These are phyloP conservation scores for Lepidurus packardi DNA, from an alignment of 1,140 invertebrate species.

Conservation along the genomic window DNA sequence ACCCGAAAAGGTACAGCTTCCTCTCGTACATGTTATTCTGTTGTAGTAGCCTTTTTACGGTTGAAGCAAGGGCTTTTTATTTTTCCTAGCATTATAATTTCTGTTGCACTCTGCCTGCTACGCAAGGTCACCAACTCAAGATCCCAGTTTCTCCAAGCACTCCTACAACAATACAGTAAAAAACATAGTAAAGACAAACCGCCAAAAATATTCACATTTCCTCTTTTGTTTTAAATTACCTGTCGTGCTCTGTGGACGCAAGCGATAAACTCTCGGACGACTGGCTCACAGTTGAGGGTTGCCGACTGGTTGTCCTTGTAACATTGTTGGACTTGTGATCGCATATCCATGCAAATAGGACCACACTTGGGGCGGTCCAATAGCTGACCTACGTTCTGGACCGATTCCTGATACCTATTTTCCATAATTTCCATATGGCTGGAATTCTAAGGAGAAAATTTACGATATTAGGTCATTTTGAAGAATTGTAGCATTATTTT, in stretches of 20 bases:
- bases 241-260: slow-evolving; percentile 29
- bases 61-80: slow-evolving; percentile 18
- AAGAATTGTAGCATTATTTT: background rate
- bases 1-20: background rate
- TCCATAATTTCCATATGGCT: slow-evolving; percentile 26
- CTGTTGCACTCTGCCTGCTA: background rate
- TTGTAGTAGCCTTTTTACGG: slow-evolving; percentile 15
- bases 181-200: background rate
- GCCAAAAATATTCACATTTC: background rate
- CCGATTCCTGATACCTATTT: slow-evolving; percentile 27
- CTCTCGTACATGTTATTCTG: background rate
- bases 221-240: slow-evolving; percentile 26
- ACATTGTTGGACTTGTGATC: slow-evolving; percentile 28
- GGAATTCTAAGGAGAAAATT: background rate
- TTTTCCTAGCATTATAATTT: slow-evolving; percentile 16
- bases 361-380: slow-evolving; percentile 26
- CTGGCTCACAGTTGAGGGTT: slow-evolving; percentile 26
- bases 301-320: slow-evolving; percentile 30
- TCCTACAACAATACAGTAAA: slow-evolving; percentile 9
- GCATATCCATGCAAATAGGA: slow-evolving; percentile 26
- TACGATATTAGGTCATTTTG: background rate
- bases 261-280: slow-evolving; percentile 32
- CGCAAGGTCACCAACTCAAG: slow-evolving; percentile 14
- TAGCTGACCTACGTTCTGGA: slow-evolving; percentile 25
- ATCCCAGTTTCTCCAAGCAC: background rate